A percentile compares a stretch with the other conserved stretches of the same genome.
Evolutionary conservation across 2,113 vertebrate species (phyloP).

Genomic region (Chionis minor): DNA sequence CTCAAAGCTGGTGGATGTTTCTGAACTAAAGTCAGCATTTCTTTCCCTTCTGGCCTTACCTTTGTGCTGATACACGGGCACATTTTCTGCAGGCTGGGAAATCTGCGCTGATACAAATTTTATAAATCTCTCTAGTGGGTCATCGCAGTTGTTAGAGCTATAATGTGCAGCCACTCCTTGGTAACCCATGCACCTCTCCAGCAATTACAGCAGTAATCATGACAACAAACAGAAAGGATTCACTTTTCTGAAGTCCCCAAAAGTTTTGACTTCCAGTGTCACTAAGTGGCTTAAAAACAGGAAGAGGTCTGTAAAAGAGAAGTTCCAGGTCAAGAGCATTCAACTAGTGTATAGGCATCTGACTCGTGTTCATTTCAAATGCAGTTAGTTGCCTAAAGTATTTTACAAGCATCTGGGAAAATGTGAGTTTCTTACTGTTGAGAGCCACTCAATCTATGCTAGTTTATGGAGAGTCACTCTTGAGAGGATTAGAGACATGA

Average conservation of each 20-base stretch:
- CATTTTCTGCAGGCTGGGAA: neutral
- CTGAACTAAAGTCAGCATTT: neutral
- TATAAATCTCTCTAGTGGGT: neutral
- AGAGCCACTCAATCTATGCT: neutral
- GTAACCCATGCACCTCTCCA: neutral
- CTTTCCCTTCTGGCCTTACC: neutral
- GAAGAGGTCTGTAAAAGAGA: neutral
- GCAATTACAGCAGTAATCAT: neutral
- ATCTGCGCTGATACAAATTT: neutral
- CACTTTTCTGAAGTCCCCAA: neutral
- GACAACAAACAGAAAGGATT: neutral
- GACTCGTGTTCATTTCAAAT: neutral
- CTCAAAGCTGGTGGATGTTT: neutral
- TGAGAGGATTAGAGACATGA: neutral
- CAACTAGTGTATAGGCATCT: neutral
- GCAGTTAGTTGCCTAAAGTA: neutral
- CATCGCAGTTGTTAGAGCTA: neutral
- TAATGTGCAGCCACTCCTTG: neutral
- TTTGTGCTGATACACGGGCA: neutral
- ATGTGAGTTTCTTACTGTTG: neutral
- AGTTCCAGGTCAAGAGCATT: neutral
- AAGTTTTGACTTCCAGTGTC: neutral
- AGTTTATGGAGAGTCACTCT: neutral
- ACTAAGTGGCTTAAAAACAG: neutral
- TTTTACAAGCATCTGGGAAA: neutral